Conservation (phyloP, 1,140 invertebrate genomes). For the Anastrepha obliqua region DNA sequence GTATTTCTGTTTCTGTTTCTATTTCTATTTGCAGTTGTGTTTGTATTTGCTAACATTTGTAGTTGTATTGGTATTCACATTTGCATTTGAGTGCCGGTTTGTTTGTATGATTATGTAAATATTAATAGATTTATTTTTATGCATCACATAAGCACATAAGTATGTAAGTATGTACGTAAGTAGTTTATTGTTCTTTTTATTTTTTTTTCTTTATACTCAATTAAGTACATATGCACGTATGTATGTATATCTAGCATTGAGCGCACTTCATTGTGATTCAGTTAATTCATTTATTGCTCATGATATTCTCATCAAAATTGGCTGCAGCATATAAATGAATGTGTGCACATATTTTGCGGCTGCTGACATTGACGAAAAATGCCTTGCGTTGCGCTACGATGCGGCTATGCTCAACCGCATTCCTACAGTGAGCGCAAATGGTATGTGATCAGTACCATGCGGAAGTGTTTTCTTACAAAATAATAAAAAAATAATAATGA, state of each 20-base stretch:
- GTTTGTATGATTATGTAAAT: background rate
- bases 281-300: conserved; percentile 20
- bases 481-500: no score
- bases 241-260: background rate
- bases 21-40: no score
- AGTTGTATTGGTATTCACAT: background rate
- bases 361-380: conserved; percentile 6
- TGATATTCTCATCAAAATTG: conserved; percentile 20
- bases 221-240: background rate
- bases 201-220: background rate
- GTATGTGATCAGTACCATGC: no score
- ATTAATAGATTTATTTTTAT: conserved; percentile 41
- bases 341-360: background rate
- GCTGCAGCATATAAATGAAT: conserved; percentile 5
- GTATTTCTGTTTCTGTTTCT: no score
- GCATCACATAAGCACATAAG: background rate
- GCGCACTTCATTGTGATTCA: conserved; percentile 27
- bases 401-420: no score
- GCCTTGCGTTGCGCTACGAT: no score
- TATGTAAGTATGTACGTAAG: background rate
- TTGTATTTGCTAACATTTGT: background rate
- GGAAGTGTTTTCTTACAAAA: no score
- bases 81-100: background rate
- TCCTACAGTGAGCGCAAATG: no score
- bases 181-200: background rate